Percentiles rank a stretch among this genome's conserved stretches.
These are phyloP conservation scores for Aphyosemion australe DNA, from an alignment of 2,113 vertebrate species.

Conservation along the genomic window DNA sequence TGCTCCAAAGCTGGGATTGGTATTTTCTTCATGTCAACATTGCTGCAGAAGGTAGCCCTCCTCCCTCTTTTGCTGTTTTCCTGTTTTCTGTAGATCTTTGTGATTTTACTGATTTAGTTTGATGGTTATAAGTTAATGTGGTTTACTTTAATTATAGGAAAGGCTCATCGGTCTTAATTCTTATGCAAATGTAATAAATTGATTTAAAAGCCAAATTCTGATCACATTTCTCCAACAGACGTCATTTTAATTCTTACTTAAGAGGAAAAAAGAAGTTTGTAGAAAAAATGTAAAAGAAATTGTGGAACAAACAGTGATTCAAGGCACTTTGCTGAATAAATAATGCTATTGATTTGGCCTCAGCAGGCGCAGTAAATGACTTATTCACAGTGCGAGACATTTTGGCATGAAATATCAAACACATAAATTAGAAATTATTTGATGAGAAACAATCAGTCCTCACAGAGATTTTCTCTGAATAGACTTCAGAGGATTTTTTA, in stretches of 20 bases:
- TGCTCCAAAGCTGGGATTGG: conserved; percentile 9
- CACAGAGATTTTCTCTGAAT: conserved; percentile 1
- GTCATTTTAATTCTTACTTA: conserved; percentile 33
- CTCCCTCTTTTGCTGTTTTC: neutral
- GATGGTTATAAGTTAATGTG: too few relatives aligned
- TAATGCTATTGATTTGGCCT: conserved; percentile 34
- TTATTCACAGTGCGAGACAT: conserved; percentile 21
- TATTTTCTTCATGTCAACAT: conserved; percentile 35
- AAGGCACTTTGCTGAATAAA: conserved; percentile 34
- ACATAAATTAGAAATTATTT: conserved; percentile 12
- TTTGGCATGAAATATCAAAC: conserved; percentile 14
- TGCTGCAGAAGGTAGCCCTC: conserved; percentile 18
- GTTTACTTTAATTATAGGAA: neutral
- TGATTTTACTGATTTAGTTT: too few relatives aligned
- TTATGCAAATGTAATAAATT: conserved; percentile 36
- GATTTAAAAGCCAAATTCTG: neutral
- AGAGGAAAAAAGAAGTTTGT: neutral
- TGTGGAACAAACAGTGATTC: conserved; percentile 20
- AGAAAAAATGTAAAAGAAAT: conserved; percentile 4
- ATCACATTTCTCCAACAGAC: conserved; percentile 17
- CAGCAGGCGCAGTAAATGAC: conserved; percentile 20
- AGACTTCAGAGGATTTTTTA: neutral
- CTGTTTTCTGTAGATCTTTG: too few relatives aligned
- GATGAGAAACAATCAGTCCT: conserved; percentile 7
- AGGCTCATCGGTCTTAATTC: conserved; percentile 13